Conservation (phyloP, 2,113 vertebrate genomes). For the Protobothrops mucrosquamatus region DNA sequence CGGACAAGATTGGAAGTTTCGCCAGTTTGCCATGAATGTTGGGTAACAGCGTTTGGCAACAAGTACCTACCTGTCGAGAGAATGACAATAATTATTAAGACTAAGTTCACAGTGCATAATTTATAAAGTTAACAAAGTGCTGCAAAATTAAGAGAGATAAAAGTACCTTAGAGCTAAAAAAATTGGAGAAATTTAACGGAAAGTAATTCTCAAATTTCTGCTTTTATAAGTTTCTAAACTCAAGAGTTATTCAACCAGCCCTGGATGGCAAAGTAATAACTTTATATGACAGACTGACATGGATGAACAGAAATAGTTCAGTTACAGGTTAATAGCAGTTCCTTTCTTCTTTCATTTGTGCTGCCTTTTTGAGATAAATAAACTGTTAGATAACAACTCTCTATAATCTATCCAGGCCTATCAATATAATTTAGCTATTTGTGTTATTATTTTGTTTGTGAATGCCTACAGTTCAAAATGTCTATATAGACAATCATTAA, state of each 20-base stretch:
- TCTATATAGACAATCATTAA: background rate
- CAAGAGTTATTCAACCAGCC: background rate
- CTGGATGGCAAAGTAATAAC: background rate
- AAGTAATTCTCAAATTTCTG: background rate
- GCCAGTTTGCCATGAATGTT: constrained; percentile 70
- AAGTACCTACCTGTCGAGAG: constrained; percentile 86
- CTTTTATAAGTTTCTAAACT: background rate
- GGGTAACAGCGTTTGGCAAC: constrained; percentile 71
- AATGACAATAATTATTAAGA: constrained; percentile 18
- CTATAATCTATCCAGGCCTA: background rate
- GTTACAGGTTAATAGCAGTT: background rate
- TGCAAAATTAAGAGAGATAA: background rate
- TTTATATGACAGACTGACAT: background rate
- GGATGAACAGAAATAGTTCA: background rate
- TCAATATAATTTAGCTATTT: background rate
- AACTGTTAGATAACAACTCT: background rate
- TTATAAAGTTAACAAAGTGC: background rate
- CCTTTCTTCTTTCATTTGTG: background rate
- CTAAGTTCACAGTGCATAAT: background rate
- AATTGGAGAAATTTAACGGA: background rate
- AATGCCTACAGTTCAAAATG: background rate
- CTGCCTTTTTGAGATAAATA: background rate
- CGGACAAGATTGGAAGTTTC: constrained; percentile 90
- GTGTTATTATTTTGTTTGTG: background rate
- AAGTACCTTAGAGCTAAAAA: background rate